A percentile compares a stretch with the other conserved stretches of the same genome.
These are phyloP conservation scores for Cacatua alba DNA, from an alignment of 2,113 vertebrate species.

Conservation along the genomic window DNA sequence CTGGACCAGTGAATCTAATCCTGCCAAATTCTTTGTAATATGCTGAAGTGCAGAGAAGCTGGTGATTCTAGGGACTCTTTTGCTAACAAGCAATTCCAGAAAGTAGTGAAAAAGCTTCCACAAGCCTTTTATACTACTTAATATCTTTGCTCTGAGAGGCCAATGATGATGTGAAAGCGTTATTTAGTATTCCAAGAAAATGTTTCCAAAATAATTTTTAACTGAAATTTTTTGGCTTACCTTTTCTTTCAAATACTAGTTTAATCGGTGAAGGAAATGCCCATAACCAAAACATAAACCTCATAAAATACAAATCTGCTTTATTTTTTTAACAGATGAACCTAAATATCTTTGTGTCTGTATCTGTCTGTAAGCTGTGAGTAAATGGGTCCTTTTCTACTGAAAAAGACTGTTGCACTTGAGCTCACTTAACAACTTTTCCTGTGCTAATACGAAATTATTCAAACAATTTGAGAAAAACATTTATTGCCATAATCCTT, in stretches of 20 bases:
- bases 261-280: neutral
- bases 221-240: neutral
- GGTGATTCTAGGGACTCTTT: neutral
- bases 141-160: neutral
- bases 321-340: neutral
- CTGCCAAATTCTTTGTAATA: neutral
- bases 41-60: neutral
- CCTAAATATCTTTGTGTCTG: rapidly evolving
- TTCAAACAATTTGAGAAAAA: neutral
- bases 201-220: neutral
- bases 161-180: neutral
- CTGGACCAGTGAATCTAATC: neutral
- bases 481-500: neutral
- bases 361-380: neutral
- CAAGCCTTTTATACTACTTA: neutral
- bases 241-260: neutral
- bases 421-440: neutral
- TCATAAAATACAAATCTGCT: neutral
- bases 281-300: neutral
- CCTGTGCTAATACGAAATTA: neutral
- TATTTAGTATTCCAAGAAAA: neutral
- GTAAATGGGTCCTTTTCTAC: neutral
- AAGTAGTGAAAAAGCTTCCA: neutral
- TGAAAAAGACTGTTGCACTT: neutral
- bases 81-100: neutral